These are phyloP conservation scores for Thymallus thymallus DNA, from an alignment of 2,113 vertebrate genomes.

Conservation along the genomic window DNA sequence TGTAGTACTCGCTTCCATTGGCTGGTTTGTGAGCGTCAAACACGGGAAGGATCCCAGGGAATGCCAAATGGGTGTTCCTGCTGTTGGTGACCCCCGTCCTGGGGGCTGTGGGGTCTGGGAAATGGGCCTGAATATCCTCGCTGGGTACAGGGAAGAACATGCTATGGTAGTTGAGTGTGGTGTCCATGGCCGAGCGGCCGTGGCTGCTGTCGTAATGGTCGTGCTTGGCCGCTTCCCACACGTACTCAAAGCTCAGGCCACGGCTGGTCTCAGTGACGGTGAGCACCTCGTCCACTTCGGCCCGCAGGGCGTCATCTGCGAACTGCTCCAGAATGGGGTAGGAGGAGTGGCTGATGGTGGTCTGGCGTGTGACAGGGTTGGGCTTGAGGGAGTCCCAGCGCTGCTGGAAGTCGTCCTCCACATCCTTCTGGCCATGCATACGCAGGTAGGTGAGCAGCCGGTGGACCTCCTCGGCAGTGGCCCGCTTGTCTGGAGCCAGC, in stretches of 20 bases:
- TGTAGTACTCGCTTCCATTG: constrained; percentile 91
- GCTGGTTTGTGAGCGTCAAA: constrained; percentile 89
- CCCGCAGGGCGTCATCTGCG: constrained; percentile 80
- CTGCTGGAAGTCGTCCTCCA: constrained; percentile 89
- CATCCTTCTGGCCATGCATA: constrained; percentile 92
- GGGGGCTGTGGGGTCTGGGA: constrained; percentile 68
- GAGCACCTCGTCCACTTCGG: constrained; percentile 93
- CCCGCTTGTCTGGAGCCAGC: constrained; percentile 87
- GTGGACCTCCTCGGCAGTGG: constrained; percentile 91
- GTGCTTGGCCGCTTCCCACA: constrained; percentile 94
- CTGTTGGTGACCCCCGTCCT: constrained; percentile 57
- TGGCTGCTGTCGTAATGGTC: constrained; percentile 87
- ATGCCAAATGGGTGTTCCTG: constrained; percentile 60
- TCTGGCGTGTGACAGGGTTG: constrained; percentile 76
- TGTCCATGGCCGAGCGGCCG: constrained; percentile 72
- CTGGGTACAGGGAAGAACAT: constrained; percentile 87
- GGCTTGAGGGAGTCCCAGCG: constrained; percentile 95
- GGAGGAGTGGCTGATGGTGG: constrained; percentile 80
- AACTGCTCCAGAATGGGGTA: constrained; percentile 95
- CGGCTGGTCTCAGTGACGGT: constrained; percentile 95
- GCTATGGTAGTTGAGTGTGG: constrained; percentile 86
- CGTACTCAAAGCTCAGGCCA: constrained; percentile 94
- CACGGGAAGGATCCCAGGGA: constrained; percentile 86
- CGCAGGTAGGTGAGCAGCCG: constrained; percentile 90
- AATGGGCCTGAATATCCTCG: constrained; percentile 83